phyloP scores from a whole-genome alignment of 2,113 vertebrate genomes.

The Grantiella picta region DNA sequence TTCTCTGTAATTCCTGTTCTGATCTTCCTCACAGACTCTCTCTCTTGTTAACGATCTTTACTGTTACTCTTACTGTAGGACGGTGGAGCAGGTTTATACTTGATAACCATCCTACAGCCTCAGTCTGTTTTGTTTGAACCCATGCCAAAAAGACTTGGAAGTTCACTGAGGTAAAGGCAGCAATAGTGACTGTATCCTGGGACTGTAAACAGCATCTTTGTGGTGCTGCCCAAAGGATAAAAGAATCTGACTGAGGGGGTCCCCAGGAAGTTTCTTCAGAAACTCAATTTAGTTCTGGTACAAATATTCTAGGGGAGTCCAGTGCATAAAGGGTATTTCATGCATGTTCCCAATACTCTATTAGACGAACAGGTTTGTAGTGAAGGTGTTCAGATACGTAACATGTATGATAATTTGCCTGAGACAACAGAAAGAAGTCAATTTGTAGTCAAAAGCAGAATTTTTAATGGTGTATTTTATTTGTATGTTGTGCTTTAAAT shows the following conservation, averaged over 20 bases:
- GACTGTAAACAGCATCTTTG: background rate
- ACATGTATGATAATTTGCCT: background rate
- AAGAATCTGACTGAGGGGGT: background rate
- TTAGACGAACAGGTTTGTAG: background rate
- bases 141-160: background rate
- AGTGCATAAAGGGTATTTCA: background rate
- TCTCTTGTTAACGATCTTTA: background rate
- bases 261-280: background rate
- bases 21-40: background rate
- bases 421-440: background rate
- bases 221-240: background rate
- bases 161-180: background rate
- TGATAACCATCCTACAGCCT: background rate
- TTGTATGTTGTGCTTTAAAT: background rate
- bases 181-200: background rate
- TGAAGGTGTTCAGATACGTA: background rate
- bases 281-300: background rate
- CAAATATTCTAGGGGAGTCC: background rate
- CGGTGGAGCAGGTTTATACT: background rate
- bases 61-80: background rate
- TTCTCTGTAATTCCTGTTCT: background rate
- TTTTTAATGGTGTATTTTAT: background rate
- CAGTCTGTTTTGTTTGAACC: background rate
- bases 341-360: background rate
- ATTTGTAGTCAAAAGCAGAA: background rate